These are phyloP conservation scores for Ciconia nigra DNA, from an alignment of 2,797 vertebrate genomes.

Conservation along the genomic window DNA sequence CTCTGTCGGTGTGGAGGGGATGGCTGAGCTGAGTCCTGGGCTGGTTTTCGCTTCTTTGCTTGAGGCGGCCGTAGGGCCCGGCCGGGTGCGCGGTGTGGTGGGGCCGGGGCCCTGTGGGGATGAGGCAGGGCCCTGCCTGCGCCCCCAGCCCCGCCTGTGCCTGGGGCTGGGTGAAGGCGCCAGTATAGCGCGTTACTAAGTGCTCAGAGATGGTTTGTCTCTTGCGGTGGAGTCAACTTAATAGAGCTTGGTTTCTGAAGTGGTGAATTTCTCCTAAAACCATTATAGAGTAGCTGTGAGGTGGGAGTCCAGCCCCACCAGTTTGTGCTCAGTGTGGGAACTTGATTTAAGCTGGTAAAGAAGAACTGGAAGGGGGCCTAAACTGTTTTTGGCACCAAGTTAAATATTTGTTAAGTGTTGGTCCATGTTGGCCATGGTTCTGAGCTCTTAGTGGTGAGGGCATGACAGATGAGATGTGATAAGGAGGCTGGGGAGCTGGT, in stretches of 20 bases:
- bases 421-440: accelerated
- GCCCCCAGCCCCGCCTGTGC: not conserved
- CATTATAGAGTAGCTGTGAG: not conserved
- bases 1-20: accelerated
- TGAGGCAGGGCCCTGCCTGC: not conserved
- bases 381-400: not conserved
- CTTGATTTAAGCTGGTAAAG: no score
- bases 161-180: not conserved
- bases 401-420: not conserved
- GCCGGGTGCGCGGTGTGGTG: not conserved
- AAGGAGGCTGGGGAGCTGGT: not conserved
- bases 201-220: accelerated
- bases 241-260: accelerated
- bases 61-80: no score
- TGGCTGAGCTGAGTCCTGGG: accelerated
- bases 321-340: accelerated
- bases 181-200: accelerated
- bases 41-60: no score
- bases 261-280: not conserved
- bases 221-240: accelerated
- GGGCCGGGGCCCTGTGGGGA: no score
- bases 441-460: accelerated
- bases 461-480: accelerated
- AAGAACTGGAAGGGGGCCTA: no score
- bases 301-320: not conserved